A percentile compares a stretch with the other conserved stretches of the same genome.
phyloP scores from a whole-genome alignment of 2,113 vertebrate genomes.

The Tragulus kanchil region DNA sequence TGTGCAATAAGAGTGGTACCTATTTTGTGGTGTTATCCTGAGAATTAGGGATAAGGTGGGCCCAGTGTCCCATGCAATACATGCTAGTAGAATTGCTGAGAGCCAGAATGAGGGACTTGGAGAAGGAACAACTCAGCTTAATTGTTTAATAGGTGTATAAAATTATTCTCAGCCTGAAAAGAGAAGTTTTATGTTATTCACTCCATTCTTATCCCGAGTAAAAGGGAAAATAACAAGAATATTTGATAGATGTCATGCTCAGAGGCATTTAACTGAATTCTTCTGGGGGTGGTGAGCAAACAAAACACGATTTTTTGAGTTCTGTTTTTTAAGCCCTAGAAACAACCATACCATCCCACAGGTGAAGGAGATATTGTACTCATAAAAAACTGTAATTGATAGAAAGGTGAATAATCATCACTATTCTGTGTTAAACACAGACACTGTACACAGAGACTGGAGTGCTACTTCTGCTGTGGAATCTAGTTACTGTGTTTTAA shows the following conservation, averaged over 20 bases:
- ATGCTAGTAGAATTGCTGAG: not conserved
- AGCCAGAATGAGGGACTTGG: no score
- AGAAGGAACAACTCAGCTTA: not conserved
- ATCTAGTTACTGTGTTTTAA: not conserved
- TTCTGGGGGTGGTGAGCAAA: not conserved
- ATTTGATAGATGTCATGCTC: not conserved
- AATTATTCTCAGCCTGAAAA: not conserved
- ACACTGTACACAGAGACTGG: not conserved
- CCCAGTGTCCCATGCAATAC: not conserved
- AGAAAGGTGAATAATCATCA: not conserved
- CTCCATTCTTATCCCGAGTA: not conserved
- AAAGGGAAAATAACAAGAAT: not conserved
- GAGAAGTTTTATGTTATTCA: not conserved
- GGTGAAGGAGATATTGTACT: not conserved
- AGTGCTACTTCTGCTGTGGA: not conserved
- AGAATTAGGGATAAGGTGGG: not conserved
- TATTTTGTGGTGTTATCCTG: not conserved
- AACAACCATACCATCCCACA: not conserved
- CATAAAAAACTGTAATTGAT: constrained; percentile 8
- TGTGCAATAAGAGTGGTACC: not conserved
- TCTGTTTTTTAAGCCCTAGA: not conserved
- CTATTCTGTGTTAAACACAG: not conserved
- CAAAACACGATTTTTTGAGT: not conserved
- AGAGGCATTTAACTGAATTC: not conserved
- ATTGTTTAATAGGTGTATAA: not conserved